Base-by-base conservation (phyloP, 1,140 invertebrate genomes). In the Sitodiplosis mosellana region DNA sequence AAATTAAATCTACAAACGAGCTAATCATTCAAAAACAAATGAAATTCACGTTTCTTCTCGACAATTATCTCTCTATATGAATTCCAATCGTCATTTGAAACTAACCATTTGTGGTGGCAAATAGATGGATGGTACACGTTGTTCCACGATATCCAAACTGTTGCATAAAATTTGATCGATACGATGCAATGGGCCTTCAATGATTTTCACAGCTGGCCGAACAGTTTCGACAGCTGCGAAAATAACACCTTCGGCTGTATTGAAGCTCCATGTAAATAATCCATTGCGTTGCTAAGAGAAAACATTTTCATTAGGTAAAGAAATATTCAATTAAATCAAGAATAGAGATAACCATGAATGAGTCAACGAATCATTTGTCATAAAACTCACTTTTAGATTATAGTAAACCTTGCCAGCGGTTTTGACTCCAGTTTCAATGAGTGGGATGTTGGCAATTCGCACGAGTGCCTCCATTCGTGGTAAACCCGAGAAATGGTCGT, bases 61-160 rank as follows among this genome's bases (percentile, higher is more conserved):
- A n/a, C n/a, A n/a, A n/a, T n/a, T n/a, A n/a, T n/a, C n/a, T n/a
- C n/a, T n/a, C n/a, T n/a, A n/a, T n/a, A n/a, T n/a, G n/a, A n/a
- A n/a, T n/a, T n/a, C n/a, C n/a, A n/a, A n/a, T n/a, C n/a, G 27
- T 27, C 10, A 47, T 19, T 21, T 45, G 38, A 36, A 17, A 54
- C 67, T 76, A 69, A 86, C 83, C 64, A 78, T 71, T 68, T 84
- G 71, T 2, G 83, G 82, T 6, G 80, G 78, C 48, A 85, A 63
- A 63, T 83, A 74, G 42, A 86, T 76, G 1, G 77, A 73, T 0
- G 83, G 83, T n/a, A 84, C 74, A 51, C 74, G 72, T 54, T 82
- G 72, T 56, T 85, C 83, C 1, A 86, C 75, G 7, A 82, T 73
- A 55, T 86, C 81, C 40, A 87, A 72, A 20, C 80, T 80, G 58